Percentiles rank a stretch among this genome's conserved stretches.
These are phyloP conservation scores for Aptenodytes patagonicus DNA, from an alignment of 2,113 vertebrate species.

Conservation along the genomic window DNA sequence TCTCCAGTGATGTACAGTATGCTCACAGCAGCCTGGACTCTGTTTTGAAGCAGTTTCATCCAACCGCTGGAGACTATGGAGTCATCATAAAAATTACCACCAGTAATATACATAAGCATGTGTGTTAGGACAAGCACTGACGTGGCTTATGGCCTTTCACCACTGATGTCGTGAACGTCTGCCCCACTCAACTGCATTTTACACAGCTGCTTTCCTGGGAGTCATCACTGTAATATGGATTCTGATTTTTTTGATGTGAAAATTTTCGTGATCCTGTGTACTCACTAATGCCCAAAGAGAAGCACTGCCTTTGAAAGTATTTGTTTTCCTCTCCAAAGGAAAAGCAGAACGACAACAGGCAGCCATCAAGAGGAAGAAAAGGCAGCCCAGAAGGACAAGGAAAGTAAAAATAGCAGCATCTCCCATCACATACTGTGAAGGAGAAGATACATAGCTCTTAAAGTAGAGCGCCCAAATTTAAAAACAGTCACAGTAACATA, in stretches of 20 bases:
- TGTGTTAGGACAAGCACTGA: background rate
- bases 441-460: background rate
- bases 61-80: background rate
- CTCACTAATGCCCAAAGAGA: background rate
- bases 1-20: accelerated
- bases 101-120: accelerated
- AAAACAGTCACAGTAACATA: background rate
- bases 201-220: background rate
- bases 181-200: background rate
- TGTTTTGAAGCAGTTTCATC: background rate
- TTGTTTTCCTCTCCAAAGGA: background rate
- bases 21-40: background rate
- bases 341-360: background rate
- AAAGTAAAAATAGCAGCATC: background rate
- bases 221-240: background rate
- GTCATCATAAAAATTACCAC: background rate
- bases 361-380: background rate
- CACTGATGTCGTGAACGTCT: accelerated
- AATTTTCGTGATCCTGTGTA: background rate
- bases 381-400: background rate
- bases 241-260: background rate
- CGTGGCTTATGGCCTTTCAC: accelerated
- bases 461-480: background rate
- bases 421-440: background rate
- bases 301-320: background rate